These are phyloP conservation scores for Semibalanus balanoides DNA, from an alignment of 1,140 invertebrate genomes.

Conservation along the genomic window DNA sequence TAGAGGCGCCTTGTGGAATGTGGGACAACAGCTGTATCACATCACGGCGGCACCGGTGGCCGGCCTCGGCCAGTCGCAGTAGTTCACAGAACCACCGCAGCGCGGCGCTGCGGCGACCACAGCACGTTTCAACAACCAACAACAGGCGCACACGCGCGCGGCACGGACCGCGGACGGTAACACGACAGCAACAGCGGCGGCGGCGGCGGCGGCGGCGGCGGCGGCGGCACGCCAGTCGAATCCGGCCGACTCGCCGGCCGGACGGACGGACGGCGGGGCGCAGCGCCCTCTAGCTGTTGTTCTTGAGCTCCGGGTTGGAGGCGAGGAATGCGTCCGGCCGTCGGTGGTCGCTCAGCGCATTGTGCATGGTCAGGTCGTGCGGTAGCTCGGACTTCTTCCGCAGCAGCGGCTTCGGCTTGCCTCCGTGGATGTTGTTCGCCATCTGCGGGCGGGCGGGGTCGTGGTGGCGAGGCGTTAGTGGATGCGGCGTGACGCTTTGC, in stretches of 20 bases:
- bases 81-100: no score
- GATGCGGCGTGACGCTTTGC: no score
- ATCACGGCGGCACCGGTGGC: no score
- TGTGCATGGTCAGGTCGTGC: slow-evolving; percentile 74
- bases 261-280: no score
- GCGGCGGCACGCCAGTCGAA: no score
- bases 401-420: slow-evolving; percentile 70
- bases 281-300: neutral
- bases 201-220: no score
- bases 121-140: neutral
- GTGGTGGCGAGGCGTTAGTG: no score
- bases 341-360: slow-evolving; percentile 80
- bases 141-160: no score
- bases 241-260: no score
- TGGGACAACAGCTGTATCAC: no score
- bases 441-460: no score
- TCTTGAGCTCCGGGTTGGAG: slow-evolving; percentile 58
- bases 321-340: slow-evolving; percentile 72
- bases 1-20: neutral
- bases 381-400: slow-evolving; percentile 89
- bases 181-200: neutral
- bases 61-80: no score
- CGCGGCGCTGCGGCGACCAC: neutral
- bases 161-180: neutral
- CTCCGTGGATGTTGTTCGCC: slow-evolving; percentile 24